phyloP scores from a whole-genome alignment of 2,888 invertebrate species.

The Erebia ligea region DNA sequence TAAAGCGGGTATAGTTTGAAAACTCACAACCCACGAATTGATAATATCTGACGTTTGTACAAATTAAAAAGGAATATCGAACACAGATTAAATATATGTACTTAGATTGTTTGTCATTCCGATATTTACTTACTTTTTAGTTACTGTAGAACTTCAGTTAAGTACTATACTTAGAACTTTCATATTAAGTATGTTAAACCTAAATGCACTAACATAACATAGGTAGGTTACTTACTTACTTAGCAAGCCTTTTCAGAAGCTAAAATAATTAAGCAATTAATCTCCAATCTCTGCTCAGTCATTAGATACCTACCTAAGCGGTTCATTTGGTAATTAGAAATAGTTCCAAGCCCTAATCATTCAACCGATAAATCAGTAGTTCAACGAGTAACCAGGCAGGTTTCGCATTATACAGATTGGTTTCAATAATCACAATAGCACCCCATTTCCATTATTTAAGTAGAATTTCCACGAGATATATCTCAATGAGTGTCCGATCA shows the following conservation, averaged over 20 bases:
- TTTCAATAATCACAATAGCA: slow-evolving; percentile 33
- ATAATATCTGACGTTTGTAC: too few species aligned
- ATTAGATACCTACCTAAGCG: neutral
- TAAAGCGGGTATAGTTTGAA: too few species aligned
- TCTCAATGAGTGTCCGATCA: slow-evolving; percentile 57
- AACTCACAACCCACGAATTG: too few species aligned
- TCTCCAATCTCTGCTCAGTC: neutral
- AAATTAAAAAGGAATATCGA: too few species aligned
- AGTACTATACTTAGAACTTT: too few species aligned
- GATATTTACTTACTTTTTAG: too few species aligned
- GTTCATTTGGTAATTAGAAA: slow-evolving; percentile 24
- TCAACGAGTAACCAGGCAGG: slow-evolving; percentile 24
- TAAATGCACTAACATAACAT: too few species aligned
- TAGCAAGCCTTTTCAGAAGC: neutral
- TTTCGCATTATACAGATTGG: slow-evolving; percentile 36
- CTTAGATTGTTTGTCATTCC: too few species aligned
- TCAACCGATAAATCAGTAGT: slow-evolving; percentile 35
- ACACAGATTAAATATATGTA: too few species aligned
- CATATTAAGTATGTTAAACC: too few species aligned
- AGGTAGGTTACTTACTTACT: too few species aligned
- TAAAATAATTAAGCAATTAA: slow-evolving; percentile 8
- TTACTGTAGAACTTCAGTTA: too few species aligned
- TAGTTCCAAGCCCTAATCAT: slow-evolving; percentile 27
- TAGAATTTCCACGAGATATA: slow-evolving; percentile 52
- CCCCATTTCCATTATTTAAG: slow-evolving; percentile 44